Evolutionary conservation across 2,113 vertebrate genomes (phyloP).

Genomic region (Butorides virescens): DNA sequence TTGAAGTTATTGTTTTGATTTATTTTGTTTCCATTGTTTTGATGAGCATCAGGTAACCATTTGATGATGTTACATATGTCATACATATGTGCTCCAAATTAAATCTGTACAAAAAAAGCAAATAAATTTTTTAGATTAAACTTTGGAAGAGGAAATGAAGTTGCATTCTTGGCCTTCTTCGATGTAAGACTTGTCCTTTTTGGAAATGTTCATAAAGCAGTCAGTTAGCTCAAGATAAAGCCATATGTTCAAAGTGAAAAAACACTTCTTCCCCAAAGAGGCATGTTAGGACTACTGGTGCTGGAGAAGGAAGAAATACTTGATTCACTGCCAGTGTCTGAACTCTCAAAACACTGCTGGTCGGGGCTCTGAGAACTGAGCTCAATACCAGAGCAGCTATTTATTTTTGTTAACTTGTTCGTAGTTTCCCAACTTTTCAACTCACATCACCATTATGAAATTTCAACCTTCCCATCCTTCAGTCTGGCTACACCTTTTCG

Average conservation of each 20-base stretch:
- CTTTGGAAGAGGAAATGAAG: constrained; percentile 30
- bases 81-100: neutral
- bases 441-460: neutral
- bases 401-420: neutral
- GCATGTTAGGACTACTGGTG: neutral
- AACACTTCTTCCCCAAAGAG: neutral
- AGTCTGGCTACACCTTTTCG: neutral
- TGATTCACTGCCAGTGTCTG: constrained; percentile 18
- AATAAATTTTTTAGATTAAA: neutral
- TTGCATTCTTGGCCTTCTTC: neutral
- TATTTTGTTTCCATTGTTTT: neutral
- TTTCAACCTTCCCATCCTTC: neutral
- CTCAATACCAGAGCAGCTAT: neutral
- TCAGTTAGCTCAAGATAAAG: neutral
- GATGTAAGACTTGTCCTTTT: neutral
- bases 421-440: neutral
- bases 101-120: neutral
- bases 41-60: neutral
- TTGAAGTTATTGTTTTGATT: neutral
- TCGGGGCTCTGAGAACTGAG: neutral
- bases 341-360: neutral
- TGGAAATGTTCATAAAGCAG: neutral
- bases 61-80: neutral
- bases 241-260: neutral
- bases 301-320: neutral